Conservation (phyloP, 2,797 vertebrate genomes). For the Linurgus olivaceus region DNA sequence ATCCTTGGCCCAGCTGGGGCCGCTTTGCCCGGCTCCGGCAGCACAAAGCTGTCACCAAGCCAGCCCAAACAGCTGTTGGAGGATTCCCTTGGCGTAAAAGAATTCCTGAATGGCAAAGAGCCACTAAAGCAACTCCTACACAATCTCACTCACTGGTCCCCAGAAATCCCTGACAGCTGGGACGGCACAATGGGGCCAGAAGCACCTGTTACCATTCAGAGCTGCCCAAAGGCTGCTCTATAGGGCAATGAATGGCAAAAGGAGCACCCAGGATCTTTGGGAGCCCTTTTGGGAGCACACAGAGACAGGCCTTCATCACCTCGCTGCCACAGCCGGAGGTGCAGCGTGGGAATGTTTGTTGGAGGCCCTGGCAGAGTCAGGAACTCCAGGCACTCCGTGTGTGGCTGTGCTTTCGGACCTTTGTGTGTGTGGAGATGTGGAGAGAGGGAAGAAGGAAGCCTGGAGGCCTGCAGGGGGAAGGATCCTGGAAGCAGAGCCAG, state of each 20-base stretch:
- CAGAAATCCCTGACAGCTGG: constrained; percentile 68
- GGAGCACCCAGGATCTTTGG: constrained; percentile 14
- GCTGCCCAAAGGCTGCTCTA: constrained; percentile 39
- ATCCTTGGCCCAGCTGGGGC: constrained; percentile 57
- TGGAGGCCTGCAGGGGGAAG: neutral
- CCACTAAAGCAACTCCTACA: constrained; percentile 67
- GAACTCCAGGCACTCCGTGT: neutral
- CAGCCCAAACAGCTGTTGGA: constrained; percentile 68
- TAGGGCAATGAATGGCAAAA: constrained; percentile 45
- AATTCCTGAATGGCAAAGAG: constrained; percentile 70
- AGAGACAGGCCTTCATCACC: constrained; percentile 50
- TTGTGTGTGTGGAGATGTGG: neutral
- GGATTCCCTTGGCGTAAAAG: constrained; percentile 68
- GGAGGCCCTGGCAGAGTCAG: neutral
- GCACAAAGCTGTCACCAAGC: constrained; percentile 68
- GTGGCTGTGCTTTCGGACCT: neutral
- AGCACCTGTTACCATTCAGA: constrained; percentile 68
- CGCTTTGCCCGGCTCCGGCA: constrained; percentile 47
- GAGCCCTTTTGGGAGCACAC: neutral
- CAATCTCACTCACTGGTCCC: constrained; percentile 61
- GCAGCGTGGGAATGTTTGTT: constrained; percentile 35
- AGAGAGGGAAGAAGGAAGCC: neutral
- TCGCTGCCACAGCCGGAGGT: neutral
- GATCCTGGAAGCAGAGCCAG: neutral
- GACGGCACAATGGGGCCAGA: constrained; percentile 53